A percentile compares a stretch with the other conserved stretches of the same genome.
Evolutionary conservation across 2,113 vertebrate species (phyloP).

Genomic region (Tetrax tetrax): DNA sequence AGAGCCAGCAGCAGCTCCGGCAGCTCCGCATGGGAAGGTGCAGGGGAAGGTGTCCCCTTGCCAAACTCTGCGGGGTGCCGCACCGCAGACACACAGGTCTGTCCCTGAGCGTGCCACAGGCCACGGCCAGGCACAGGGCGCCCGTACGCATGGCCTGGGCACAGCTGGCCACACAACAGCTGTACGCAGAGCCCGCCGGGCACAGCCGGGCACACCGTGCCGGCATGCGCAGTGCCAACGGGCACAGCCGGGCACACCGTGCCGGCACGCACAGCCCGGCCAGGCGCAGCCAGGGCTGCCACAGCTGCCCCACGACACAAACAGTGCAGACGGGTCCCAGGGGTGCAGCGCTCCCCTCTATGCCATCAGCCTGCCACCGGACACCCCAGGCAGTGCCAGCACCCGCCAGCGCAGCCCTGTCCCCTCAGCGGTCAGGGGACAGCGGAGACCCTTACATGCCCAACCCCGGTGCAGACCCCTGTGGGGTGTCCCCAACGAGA

Average conservation of each 20-base stretch:
- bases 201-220: neutral
- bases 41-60: neutral
- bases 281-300: neutral
- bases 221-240: neutral
- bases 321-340: neutral
- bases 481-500: neutral
- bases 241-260: neutral
- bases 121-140: rapidly evolving
- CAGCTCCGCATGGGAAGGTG: rapidly evolving
- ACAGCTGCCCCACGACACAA: neutral
- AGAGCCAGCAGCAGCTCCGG: neutral
- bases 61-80: neutral
- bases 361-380: neutral
- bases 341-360: rapidly evolving
- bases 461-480: neutral
- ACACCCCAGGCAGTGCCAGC: neutral
- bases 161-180: neutral
- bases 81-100: rapidly evolving
- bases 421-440: neutral
- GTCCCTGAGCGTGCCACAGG: rapidly evolving
- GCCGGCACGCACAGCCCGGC: neutral
- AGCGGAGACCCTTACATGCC: neutral
- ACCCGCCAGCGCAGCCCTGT: neutral
- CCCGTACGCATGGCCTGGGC: neutral
- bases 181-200: neutral